Percentiles rank a stretch among this genome's conserved stretches.
These are phyloP conservation scores for Leptinotarsa juncta DNA, from an alignment of 2,888 invertebrate genomes.

Conservation along the genomic window DNA sequence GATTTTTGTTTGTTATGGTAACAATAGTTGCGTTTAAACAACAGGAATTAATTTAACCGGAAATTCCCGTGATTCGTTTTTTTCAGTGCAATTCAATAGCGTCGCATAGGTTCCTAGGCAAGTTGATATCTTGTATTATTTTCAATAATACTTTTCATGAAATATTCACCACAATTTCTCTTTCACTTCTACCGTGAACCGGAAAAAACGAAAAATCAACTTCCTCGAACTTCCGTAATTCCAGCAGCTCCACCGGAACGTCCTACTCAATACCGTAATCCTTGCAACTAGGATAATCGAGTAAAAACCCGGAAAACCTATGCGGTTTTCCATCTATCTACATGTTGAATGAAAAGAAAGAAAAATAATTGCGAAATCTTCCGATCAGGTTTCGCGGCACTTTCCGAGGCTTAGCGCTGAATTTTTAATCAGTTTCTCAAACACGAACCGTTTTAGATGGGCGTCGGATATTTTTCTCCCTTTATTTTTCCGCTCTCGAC, in stretches of 20 bases:
- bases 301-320: constrained; percentile 31
- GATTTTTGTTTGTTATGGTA: too few species aligned
- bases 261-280: constrained; percentile 5
- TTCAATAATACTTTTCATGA: too few species aligned
- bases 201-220: not conserved
- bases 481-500: constrained; percentile 58
- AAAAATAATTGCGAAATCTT: constrained; percentile 65
- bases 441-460: constrained; percentile 58
- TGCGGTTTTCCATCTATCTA: constrained; percentile 43
- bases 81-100: too few species aligned
- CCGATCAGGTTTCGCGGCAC: constrained; percentile 63
- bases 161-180: too few species aligned
- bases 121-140: too few species aligned
- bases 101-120: too few species aligned
- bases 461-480: constrained; percentile 52
- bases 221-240: not conserved
- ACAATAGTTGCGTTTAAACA: too few species aligned
- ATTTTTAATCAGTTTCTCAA: constrained; percentile 67
- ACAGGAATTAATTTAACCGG: too few species aligned
- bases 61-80: too few species aligned
- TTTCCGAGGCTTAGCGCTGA: constrained; percentile 64
- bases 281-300: constrained; percentile 18
- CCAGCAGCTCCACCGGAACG: not conserved
- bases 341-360: constrained; percentile 55
- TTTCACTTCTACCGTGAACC: too few species aligned